phyloP scores from a whole-genome alignment of 1,140 invertebrate species.

The Eubasilissa regina region DNA sequence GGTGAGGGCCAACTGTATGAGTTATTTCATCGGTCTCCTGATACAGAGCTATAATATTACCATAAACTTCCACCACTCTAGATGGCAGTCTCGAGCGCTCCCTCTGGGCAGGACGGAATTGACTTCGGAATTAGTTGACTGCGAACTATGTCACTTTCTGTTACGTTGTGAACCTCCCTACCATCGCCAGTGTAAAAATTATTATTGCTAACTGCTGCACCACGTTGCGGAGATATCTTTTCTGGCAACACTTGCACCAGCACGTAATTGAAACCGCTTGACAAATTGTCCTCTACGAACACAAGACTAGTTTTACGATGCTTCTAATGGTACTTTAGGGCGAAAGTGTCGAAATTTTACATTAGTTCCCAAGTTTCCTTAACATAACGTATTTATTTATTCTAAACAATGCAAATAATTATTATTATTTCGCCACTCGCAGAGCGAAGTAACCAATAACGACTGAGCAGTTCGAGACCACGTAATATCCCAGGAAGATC shows the following conservation, averaged over 20 bases:
- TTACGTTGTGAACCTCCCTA: background rate
- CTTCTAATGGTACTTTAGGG: too few relatives aligned
- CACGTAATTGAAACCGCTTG: slow-evolving; percentile 49
- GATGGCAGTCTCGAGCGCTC: background rate
- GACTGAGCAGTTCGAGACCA: too few relatives aligned
- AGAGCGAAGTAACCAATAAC: too few relatives aligned
- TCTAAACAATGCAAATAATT: too few relatives aligned
- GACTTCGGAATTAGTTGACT: slow-evolving; percentile 46
- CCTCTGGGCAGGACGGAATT: slow-evolving; percentile 16
- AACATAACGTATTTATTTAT: too few relatives aligned
- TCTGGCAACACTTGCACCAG: slow-evolving; percentile 41
- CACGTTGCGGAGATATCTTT: slow-evolving; percentile 6
- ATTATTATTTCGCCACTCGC: too few relatives aligned
- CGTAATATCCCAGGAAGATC: too few relatives aligned
- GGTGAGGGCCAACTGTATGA: slow-evolving; percentile 40
- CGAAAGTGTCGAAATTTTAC: too few relatives aligned
- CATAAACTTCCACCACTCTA: slow-evolving; percentile 10
- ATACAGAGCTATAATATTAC: slow-evolving; percentile 27
- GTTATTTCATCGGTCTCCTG: slow-evolving; percentile 11
- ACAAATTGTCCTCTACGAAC: slow-evolving; percentile 36
- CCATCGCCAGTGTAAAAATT: slow-evolving; percentile 17
- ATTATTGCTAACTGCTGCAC: slow-evolving; percentile 26
- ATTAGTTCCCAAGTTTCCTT: too few relatives aligned
- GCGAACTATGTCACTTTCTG: background rate
- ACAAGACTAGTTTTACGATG: slow-evolving; percentile 1